Evolutionary conservation across 2,888 invertebrate genomes (phyloP).

Genomic region (Pristionchus entomophagus): DNA sequence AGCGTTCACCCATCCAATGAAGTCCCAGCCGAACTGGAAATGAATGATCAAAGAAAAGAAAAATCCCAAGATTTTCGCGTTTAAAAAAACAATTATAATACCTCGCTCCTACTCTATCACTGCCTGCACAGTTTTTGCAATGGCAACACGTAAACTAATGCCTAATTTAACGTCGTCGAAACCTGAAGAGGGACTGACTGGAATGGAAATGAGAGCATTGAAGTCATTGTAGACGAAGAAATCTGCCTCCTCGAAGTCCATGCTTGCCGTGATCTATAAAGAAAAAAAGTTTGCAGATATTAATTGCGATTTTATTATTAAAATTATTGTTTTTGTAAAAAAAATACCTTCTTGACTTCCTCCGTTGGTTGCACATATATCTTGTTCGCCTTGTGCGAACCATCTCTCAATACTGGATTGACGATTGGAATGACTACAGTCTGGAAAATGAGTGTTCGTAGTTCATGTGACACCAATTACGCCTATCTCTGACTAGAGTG

Average conservation of each 20-base stretch:
- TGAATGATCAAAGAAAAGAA: not conserved
- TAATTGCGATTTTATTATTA: too few species aligned
- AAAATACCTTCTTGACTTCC: conserved; percentile 13
- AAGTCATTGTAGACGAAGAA: conserved; percentile 25
- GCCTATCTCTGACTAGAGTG: too few species aligned
- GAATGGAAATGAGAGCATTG: not conserved
- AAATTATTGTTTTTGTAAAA: too few species aligned
- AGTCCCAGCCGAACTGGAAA: conserved; percentile 1
- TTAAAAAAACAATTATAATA: not conserved
- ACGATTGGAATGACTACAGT: not conserved
- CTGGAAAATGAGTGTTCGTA: not conserved
- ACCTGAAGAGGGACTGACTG: too few species aligned
- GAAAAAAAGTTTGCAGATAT: too few species aligned
- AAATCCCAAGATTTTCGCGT: not conserved
- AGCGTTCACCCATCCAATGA: not conserved
- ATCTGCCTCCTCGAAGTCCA: conserved; percentile 17
- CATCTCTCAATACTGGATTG: not conserved
- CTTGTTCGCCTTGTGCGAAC: not conserved
- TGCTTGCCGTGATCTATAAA: not conserved
- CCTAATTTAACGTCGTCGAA: too few species aligned
- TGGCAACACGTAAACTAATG: not conserved
- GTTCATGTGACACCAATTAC: too few species aligned
- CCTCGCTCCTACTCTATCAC: too few species aligned
- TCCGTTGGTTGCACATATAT: conserved; percentile 16
- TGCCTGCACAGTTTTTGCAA: too few species aligned